Percentiles rank a stretch among this genome's conserved stretches.
Conservation (phyloP, 2,888 invertebrate species). For the Scaptomyza flava region DNA sequence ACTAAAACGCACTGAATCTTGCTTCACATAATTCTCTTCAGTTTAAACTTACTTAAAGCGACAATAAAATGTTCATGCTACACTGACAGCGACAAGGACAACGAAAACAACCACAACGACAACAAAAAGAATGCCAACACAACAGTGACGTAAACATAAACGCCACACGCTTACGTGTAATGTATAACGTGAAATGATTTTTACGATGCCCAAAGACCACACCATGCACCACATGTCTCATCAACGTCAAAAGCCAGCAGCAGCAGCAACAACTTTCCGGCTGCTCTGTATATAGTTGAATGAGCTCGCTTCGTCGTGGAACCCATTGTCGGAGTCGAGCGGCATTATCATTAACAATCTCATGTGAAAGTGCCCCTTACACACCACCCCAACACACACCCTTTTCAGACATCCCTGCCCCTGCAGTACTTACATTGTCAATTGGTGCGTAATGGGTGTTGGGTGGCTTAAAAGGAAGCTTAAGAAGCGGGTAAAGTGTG, state of each 20-base stretch:
- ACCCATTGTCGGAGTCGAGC: constrained; percentile 47
- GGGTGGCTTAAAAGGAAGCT: constrained; percentile 2
- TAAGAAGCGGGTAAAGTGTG: constrained; percentile 6
- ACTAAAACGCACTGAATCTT: background rate
- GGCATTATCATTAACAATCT: constrained; percentile 74
- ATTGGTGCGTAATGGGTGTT: constrained; percentile 51
- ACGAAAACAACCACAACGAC: constrained; percentile 31
- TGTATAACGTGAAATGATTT: constrained; percentile 75
- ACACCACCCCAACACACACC: background rate
- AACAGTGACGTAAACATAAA: constrained; percentile 72
- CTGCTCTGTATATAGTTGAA: background rate
- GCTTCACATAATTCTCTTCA: background rate
- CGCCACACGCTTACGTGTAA: constrained; percentile 68
- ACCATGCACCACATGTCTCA: constrained; percentile 66
- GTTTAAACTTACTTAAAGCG: constrained; percentile 76
- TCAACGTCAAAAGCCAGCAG: constrained; percentile 64
- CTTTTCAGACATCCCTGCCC: constrained; percentile 1
- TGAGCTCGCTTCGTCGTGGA: constrained; percentile 10
- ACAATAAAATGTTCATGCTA: constrained; percentile 75
- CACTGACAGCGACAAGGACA: constrained; percentile 48
- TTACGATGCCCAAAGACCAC: constrained; percentile 64
- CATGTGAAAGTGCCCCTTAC: constrained; percentile 47
- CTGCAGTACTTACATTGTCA: constrained; percentile 55
- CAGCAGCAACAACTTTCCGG: constrained; percentile 27
- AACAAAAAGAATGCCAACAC: constrained; percentile 21